A percentile compares a stretch with the other conserved stretches of the same genome.
Conservation (phyloP, 1,140 invertebrate genomes). For the Drosophila lacertosa region DNA sequence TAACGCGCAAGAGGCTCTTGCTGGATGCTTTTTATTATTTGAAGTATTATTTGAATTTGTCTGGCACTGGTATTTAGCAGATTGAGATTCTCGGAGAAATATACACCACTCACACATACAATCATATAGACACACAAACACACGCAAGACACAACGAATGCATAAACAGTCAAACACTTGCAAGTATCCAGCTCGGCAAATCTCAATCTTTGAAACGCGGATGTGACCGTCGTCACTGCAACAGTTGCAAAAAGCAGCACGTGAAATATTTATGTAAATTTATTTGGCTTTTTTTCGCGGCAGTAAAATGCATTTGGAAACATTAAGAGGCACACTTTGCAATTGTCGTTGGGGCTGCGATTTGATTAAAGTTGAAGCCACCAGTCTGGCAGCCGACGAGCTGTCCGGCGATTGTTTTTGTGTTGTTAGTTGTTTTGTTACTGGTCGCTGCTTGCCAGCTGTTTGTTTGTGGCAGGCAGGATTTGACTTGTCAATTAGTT, state of each 20-base stretch:
- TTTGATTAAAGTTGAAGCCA: constrained; percentile 73
- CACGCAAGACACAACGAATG: background rate
- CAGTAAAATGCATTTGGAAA: constrained; percentile 74
- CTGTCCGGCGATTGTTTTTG: constrained; percentile 69
- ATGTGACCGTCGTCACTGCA: constrained; percentile 55
- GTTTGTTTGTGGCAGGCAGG: constrained; percentile 62
- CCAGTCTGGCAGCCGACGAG: constrained; percentile 55
- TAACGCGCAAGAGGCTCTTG: constrained; percentile 19
- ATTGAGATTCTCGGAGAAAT: constrained; percentile 26
- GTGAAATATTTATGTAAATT: constrained; percentile 82
- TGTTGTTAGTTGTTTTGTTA: constrained; percentile 37
- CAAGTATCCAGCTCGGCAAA: constrained; percentile 45
- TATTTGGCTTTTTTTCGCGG: constrained; percentile 66
- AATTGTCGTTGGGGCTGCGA: constrained; percentile 75
- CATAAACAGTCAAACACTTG: constrained; percentile 35
- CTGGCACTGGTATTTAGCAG: constrained; percentile 25
- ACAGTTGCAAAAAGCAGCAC: constrained; percentile 63
- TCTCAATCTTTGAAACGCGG: constrained; percentile 70
- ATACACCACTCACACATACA: constrained; percentile 19
- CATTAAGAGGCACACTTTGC: constrained; percentile 81
- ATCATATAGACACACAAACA: constrained; percentile 23
- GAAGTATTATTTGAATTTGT: constrained; percentile 28
- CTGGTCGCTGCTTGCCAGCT: constrained; percentile 30
- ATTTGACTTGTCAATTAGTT: constrained; percentile 83
- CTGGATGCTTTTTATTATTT: constrained; percentile 12